Base-by-base conservation (phyloP, 2,113 vertebrate genomes). In the Ivindomyrus marchei region DNA sequence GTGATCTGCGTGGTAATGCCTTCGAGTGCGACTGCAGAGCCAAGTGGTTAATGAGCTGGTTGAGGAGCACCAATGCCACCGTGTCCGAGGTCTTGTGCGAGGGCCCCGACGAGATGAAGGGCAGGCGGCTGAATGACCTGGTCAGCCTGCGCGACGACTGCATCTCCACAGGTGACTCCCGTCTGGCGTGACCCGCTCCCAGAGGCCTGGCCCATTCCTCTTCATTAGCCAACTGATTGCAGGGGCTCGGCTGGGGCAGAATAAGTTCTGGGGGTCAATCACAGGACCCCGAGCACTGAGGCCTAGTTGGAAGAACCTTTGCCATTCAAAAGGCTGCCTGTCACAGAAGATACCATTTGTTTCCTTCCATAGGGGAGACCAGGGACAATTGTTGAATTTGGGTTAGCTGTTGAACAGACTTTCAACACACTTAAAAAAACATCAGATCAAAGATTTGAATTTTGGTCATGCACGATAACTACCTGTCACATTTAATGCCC, bases 11-110 rank as follows among this genome's bases (percentile, higher is more conserved):
- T 93, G 99, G 98, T 89, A 99, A 99, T 94, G 97, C 96, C 89
- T 98, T 99, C 92, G 97, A 99, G 92, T 99, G 99, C 92, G 98
- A 99, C 95, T 99, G 99, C 95, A 97, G 98, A 92, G 97, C 97
- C 91, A 99, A 99, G 94, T 99, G 99, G 99, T 93, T 99, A 94
- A 98, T 98, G 95, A 95, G 94, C 91, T 99, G 98, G 99, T 92
- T 99, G 94, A 98, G 98, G 95, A 98, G 95, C 96, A 99, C 98
- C 92, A 99, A 99, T 89, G 98, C 98, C 93, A 98, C 98, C 13
- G 98, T 99, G 92, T 98, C 98, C 2, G 98, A 99, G 93, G 97
- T 97, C 90, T 91, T 98, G 89, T 99, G 98, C 92, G 94, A 95
- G 5, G 97, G 97, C 13, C 99, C 98, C 0, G 97, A 97, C 89